Conservation (phyloP, 2,113 vertebrate genomes). For the Cyprinus carpio region DNA sequence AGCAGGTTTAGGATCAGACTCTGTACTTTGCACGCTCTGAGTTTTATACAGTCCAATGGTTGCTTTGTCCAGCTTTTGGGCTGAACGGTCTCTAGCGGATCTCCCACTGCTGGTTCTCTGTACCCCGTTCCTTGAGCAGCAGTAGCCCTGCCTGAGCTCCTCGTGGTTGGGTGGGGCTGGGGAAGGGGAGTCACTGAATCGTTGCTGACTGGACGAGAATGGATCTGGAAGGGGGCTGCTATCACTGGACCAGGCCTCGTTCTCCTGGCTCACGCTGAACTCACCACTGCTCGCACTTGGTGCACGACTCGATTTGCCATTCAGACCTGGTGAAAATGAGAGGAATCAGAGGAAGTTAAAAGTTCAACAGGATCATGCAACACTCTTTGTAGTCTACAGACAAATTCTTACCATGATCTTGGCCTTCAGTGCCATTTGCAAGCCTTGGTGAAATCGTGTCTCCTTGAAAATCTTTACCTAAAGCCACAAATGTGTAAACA, state of each 20-base stretch:
- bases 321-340: constrained; percentile 76
- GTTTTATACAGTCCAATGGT: constrained; percentile 30
- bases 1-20: constrained; percentile 78
- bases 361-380: background rate
- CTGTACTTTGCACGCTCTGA: constrained; percentile 18
- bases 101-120: constrained; percentile 15
- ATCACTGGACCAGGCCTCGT: constrained; percentile 78
- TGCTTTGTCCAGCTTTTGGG: constrained; percentile 10
- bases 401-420: constrained; percentile 1
- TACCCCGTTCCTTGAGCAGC: constrained; percentile 74
- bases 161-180: constrained; percentile 73
- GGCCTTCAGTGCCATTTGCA: constrained; percentile 11
- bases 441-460: constrained; percentile 8
- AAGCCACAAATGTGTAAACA: background rate
- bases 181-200: constrained; percentile 74
- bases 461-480: constrained; percentile 25
- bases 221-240: constrained; percentile 77
- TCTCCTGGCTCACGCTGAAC: constrained; percentile 88
- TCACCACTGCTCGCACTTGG: constrained; percentile 98
- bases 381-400: no score
- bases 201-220: constrained; percentile 76
- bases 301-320: constrained; percentile 84
- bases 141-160: constrained; percentile 75
- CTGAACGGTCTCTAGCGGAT: background rate
- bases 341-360: background rate